phyloP scores from a whole-genome alignment of 2,113 vertebrate species.

The Perca schrenkii region DNA sequence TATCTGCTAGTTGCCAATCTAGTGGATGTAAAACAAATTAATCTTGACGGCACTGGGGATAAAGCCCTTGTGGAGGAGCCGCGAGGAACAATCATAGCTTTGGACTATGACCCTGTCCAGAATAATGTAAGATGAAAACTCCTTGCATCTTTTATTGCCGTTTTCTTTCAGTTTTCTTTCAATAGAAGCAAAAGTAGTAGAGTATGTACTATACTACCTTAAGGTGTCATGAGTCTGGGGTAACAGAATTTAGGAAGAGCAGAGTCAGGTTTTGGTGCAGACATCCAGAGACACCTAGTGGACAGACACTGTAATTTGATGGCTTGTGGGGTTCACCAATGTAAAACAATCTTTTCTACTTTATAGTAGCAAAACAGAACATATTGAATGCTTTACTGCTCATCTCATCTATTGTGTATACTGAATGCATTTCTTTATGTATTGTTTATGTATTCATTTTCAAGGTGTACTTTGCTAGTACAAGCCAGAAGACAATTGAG shows the following conservation, averaged over 20 bases:
- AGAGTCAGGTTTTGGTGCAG: not conserved
- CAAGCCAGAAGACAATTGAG: conserved; percentile 88
- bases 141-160: not conserved
- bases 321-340: not conserved
- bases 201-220: not conserved
- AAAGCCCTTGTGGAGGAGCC: conserved; percentile 86
- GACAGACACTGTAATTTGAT: conserved; percentile 10
- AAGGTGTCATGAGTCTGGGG: not conserved
- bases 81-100: conserved; percentile 88
- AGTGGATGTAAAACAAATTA: conserved; percentile 86
- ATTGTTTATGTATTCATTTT: not conserved
- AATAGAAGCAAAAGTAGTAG: not conserved
- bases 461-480: conserved; percentile 92
- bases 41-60: conserved; percentile 88
- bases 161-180: not conserved
- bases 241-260: not conserved
- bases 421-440: not conserved
- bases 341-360: not conserved
- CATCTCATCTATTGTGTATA: not conserved
- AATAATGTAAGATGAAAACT: conserved; percentile 84
- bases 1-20: conserved; percentile 91
- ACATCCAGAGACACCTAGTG: conserved; percentile 58
- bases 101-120: conserved; percentile 93
- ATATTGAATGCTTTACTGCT: not conserved
- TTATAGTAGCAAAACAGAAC: too few species aligned